Conservation (phyloP, 2,797 vertebrate species). For the Distichodus sexfasciatus region DNA sequence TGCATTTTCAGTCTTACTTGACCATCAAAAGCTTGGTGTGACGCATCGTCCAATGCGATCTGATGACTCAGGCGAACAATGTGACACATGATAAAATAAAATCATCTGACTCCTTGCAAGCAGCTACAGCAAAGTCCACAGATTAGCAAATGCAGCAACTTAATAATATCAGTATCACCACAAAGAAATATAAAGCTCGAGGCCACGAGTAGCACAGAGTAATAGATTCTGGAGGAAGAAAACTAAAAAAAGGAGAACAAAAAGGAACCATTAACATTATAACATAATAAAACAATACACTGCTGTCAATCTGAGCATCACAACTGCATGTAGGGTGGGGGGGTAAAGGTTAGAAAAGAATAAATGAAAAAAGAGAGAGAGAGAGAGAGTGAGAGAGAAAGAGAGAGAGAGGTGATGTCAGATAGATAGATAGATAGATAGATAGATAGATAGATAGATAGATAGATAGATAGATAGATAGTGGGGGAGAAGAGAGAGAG, state of each 20-base stretch:
- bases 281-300: background rate
- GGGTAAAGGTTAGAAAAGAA: background rate
- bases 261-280: background rate
- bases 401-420: background rate
- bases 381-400: too few species aligned
- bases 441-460: too few species aligned
- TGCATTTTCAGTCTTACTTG: too few species aligned
- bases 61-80: background rate
- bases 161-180: background rate
- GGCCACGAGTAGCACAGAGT: background rate
- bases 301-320: background rate
- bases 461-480: background rate
- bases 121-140: background rate
- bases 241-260: background rate
- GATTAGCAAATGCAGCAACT: background rate
- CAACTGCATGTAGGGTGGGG: background rate
- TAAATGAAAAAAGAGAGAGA: too few species aligned
- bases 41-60: too few species aligned
- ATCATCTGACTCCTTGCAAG: background rate
- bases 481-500: too few species aligned
- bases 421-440: background rate
- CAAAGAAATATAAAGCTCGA: slow-evolving; percentile 1
- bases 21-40: too few species aligned
- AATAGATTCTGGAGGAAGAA: background rate
- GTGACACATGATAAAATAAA: background rate